Conservation (phyloP, 2,888 invertebrate genomes). For the Isotomurus palustris region DNA sequence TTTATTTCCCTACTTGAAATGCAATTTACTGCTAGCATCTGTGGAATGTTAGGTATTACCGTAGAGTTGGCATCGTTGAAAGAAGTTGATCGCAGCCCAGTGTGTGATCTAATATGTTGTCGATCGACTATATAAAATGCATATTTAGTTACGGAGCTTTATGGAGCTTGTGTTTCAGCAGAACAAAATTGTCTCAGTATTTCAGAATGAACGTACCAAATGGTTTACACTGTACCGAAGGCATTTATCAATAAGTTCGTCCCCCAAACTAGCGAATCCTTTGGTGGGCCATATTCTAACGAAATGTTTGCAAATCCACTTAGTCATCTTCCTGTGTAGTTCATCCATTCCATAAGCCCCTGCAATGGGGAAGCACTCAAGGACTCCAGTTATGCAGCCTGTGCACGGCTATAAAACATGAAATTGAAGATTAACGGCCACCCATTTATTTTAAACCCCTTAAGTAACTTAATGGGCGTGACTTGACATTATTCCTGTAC, state of each 20-base stretch:
- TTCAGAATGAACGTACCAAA: slow-evolving; percentile 55
- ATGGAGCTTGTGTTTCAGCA: neutral
- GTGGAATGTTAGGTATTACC: too few relatives aligned
- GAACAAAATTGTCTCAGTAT: slow-evolving; percentile 1
- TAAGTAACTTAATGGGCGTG: neutral
- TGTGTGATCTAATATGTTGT: slow-evolving; percentile 76
- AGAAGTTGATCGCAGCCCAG: slow-evolving; percentile 77
- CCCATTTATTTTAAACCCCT: neutral
- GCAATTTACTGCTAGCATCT: too few relatives aligned
- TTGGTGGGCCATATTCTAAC: slow-evolving; percentile 86
- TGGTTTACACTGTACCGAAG: slow-evolving; percentile 76
- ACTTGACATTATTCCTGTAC: neutral
- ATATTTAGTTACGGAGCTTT: slow-evolving; percentile 32
- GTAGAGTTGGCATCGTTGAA: slow-evolving; percentile 68
- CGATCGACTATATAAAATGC: slow-evolving; percentile 66
- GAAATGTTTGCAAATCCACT: slow-evolving; percentile 81
- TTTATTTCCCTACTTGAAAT: too few relatives aligned
- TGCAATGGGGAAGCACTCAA: slow-evolving; percentile 81
- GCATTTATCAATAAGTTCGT: slow-evolving; percentile 76
- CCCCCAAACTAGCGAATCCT: slow-evolving; percentile 77
- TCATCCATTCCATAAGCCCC: slow-evolving; percentile 82
- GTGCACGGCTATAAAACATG: slow-evolving; percentile 70
- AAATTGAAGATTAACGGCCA: neutral
- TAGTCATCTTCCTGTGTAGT: slow-evolving; percentile 74
- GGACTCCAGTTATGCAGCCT: slow-evolving; percentile 77